Percentiles rank a stretch among this genome's conserved stretches.
phyloP scores from a whole-genome alignment of 1,140 invertebrate genomes.

The Leptopilina clavipes region DNA sequence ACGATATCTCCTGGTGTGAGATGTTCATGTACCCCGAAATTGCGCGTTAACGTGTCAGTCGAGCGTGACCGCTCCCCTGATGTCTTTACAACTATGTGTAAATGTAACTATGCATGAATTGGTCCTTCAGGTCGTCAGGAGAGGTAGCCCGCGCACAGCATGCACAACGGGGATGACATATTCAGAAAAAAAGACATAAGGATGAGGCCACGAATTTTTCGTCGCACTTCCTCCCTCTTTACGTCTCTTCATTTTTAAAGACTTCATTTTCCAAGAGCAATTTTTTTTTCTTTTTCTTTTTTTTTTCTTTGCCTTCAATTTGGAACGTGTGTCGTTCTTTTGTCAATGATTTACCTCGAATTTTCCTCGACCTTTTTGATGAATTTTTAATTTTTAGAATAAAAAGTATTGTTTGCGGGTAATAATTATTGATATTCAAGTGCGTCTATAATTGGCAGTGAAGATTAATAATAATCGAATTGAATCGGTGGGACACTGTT shows the following conservation, averaged over 20 bases:
- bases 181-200: not conserved
- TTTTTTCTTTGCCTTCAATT: too few relatives aligned
- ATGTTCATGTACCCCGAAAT: constrained; percentile 68
- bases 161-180: not conserved
- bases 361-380: too few relatives aligned
- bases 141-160: constrained; percentile 17
- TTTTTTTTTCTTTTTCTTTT: too few relatives aligned
- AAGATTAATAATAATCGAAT: too few relatives aligned
- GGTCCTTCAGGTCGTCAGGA: constrained; percentile 32
- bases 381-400: too few relatives aligned
- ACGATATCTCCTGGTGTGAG: constrained; percentile 51
- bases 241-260: constrained; percentile 9
- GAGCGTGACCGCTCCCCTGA: constrained; percentile 57
- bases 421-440: too few relatives aligned
- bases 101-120: too few relatives aligned
- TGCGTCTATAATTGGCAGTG: too few relatives aligned
- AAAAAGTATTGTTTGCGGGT: too few relatives aligned
- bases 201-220: constrained; percentile 27
- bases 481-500: too few relatives aligned
- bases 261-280: not conserved
- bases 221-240: not conserved
- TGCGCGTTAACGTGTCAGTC: constrained; percentile 58
- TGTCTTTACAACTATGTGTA: constrained; percentile 55
- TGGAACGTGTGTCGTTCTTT: too few relatives aligned
- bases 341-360: too few relatives aligned